Conservation (phyloP, 1,140 invertebrate species). For the Temnothorax curvispinosus region DNA sequence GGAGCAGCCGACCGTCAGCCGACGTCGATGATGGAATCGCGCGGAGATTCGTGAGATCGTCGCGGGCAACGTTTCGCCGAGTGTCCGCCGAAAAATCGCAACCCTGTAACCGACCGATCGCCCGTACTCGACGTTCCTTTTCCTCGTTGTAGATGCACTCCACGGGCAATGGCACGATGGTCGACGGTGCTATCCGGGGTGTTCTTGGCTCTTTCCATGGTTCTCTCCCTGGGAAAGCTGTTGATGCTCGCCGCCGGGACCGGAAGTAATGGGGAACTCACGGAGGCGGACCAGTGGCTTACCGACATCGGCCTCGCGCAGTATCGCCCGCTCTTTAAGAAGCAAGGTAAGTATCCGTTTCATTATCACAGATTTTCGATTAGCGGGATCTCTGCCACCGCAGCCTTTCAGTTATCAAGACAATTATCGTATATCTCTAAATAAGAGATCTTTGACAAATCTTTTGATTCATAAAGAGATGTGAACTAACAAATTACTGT, state of each 20-base stretch:
- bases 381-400: background rate
- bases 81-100: background rate
- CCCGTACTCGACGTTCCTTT: background rate
- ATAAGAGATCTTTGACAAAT: background rate
- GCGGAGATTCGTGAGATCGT: background rate
- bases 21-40: background rate
- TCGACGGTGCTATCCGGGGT: slow-evolving; percentile 84
- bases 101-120: background rate
- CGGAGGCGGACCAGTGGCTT: slow-evolving; percentile 90
- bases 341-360: slow-evolving; percentile 86
- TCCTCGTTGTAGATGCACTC: slow-evolving; percentile 75
- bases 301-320: slow-evolving; percentile 89
- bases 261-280: slow-evolving; percentile 85
- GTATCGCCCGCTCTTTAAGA: slow-evolving; percentile 89
- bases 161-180: slow-evolving; percentile 84
- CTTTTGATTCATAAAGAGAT: background rate
- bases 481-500: background rate
- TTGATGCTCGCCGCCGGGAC: slow-evolving; percentile 82
- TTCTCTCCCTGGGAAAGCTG: slow-evolving; percentile 83
- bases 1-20: no score
- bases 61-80: background rate
- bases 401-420: background rate
- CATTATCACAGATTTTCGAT: background rate
- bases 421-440: background rate
- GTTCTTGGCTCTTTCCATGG: slow-evolving; percentile 84